Base-by-base conservation (phyloP, 2,888 invertebrate species). In the Rhodophaea formosa region DNA sequence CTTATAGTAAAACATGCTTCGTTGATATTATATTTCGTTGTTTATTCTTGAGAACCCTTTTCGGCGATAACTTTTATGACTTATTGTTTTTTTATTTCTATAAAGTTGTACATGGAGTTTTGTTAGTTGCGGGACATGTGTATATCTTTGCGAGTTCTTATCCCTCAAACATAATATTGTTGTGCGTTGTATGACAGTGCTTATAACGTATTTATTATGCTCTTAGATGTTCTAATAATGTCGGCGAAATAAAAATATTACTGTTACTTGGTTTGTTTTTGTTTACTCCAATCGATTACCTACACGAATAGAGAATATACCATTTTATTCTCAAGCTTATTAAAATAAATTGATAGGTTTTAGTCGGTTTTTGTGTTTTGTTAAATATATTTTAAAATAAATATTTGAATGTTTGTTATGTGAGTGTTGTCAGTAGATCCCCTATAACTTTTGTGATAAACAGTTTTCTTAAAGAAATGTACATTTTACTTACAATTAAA, bases 81-180 rank as follows among this genome's bases (percentile, higher is more conserved):
- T 39, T 60, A 60, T 54, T 52, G 52, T 47, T 56, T 60, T 60
- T 59, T 46, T 59, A 39, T 60, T 58, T 56, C 51, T 58, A 56
- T 57, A 56, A 55, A 44, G 47, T 39, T 61, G 43, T 58, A 52
- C 58, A 39, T 57, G 53, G 49, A 54, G 32, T 59, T 62, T 59
- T 56, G 39, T 62, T 62, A 49, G 54, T 53, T 42, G 44, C 43
- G 10, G 17, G 8, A 35, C 10, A 39, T 39, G 51, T 51, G 51
- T 51, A 51, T 51, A 51, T 51, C 46, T 51, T 51, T 35, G 12
- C 51, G 51, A 39, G 51, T 35, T 39, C 35, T 35, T 51, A 17
- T 35, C 51, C 51, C 51, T 17, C 35, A 51, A 51, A 35, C 15
- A 51, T 17, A n/a, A 51, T 35, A 16, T 51, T 14, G 35, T 51